phyloP scores from a whole-genome alignment of 2,888 invertebrate species.

The Metallyticus violacea region DNA sequence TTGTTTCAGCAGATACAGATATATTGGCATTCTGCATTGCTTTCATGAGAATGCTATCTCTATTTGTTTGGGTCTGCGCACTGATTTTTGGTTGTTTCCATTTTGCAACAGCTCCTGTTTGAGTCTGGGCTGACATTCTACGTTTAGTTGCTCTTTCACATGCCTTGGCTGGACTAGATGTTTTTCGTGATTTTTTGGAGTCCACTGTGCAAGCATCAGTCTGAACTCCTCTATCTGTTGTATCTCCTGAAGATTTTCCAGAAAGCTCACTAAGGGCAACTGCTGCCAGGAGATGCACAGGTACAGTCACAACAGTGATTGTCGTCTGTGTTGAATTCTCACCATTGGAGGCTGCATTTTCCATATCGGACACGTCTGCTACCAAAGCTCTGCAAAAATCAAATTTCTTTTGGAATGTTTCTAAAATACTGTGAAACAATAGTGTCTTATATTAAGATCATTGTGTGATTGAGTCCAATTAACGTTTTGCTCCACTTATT shows the following conservation, averaged over 20 bases:
- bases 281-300: conserved; percentile 34
- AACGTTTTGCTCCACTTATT: too few species aligned
- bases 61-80: conserved; percentile 48
- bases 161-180: conserved; percentile 21
- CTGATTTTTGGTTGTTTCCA: conserved; percentile 35
- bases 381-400: conserved; percentile 1
- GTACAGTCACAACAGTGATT: conserved; percentile 24
- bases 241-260: neutral
- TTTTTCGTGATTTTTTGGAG: conserved; percentile 17
- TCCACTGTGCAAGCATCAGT: conserved; percentile 18
- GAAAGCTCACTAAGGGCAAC: conserved; percentile 38
- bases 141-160: conserved; percentile 35
- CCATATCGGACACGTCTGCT: neutral
- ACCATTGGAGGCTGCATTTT: neutral
- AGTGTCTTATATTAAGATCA: too few species aligned
- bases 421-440: neutral
- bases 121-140: conserved; percentile 43
- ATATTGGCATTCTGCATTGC: conserved; percentile 35
- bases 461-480: too few species aligned
- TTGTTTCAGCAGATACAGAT: conserved; percentile 18
- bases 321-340: neutral
- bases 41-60: conserved; percentile 41
- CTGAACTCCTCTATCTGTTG: conserved; percentile 22
- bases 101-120: conserved; percentile 35
- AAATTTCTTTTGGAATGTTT: neutral